Percentiles rank a stretch among this genome's conserved stretches.
phyloP scores from a whole-genome alignment of 2,797 vertebrate genomes.

The Lacerta viridis region DNA sequence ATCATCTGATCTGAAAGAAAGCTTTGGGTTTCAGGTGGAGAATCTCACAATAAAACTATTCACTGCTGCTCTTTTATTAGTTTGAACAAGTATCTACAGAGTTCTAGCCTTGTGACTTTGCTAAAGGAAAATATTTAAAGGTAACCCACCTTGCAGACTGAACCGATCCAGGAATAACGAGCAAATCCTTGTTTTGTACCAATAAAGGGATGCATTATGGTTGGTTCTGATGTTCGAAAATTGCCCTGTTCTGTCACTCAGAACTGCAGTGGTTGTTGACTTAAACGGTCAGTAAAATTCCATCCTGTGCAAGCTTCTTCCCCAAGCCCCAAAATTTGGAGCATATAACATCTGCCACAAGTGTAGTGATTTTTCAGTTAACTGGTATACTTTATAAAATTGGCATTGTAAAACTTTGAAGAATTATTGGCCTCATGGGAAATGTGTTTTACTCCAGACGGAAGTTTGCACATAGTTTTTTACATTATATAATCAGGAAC shows the following conservation, averaged over 20 bases:
- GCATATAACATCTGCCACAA: not conserved
- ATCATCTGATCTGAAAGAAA: constrained; percentile 79
- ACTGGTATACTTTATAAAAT: not conserved
- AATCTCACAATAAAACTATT: constrained; percentile 79
- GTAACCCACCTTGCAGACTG: constrained; percentile 66
- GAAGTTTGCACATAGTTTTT: not conserved
- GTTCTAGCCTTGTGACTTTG: constrained; percentile 73
- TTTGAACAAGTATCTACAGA: constrained; percentile 72
- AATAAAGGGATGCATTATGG: constrained; percentile 70
- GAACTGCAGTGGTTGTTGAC: constrained; percentile 58
- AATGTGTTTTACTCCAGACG: not conserved
- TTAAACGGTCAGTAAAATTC: constrained; percentile 69
- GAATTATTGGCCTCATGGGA: no score
- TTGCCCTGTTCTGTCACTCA: constrained; percentile 61
- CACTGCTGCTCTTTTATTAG: constrained; percentile 76
- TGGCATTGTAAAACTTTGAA: not conserved
- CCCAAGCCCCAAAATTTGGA: not conserved
- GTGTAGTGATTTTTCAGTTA: not conserved
- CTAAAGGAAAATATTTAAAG: constrained; percentile 83
- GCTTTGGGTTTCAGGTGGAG: constrained; percentile 80
- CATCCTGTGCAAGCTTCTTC: not conserved
- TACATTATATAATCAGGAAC: not conserved
- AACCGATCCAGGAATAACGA: constrained; percentile 73
- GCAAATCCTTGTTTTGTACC: constrained; percentile 75
- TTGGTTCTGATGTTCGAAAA: constrained; percentile 77